Percentiles rank a stretch among this genome's conserved stretches.
Conservation (phyloP, 2,797 vertebrate species). For the Hozukius guyotensis region DNA sequence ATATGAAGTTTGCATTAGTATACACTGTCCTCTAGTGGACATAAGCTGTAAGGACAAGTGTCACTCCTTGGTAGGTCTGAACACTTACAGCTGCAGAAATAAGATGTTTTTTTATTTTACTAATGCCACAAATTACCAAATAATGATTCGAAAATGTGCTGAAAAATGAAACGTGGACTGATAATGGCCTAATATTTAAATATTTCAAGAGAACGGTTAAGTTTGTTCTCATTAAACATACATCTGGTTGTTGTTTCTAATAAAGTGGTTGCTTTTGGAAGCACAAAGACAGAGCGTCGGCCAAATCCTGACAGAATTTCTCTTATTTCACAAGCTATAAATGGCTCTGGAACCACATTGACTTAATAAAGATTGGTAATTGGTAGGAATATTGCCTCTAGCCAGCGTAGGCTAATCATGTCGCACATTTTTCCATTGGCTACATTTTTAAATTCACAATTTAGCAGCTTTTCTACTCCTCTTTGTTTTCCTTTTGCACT, state of each 20-base stretch:
- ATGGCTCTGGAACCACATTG: not conserved
- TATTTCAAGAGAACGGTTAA: not conserved
- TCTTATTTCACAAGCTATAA: not conserved
- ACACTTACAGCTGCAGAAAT: not conserved
- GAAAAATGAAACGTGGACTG: not conserved
- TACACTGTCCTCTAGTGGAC: conserved; percentile 52
- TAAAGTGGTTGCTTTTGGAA: not conserved
- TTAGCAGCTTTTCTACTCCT: not conserved
- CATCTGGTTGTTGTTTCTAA: conserved; percentile 9
- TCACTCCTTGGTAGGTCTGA: not conserved
- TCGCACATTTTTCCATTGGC: not conserved
- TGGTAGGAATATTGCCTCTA: not conserved
- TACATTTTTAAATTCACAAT: not conserved
- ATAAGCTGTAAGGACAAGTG: conserved; percentile 2
- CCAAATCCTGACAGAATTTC: not conserved
- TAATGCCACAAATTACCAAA: not conserved
- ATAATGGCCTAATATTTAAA: not conserved
- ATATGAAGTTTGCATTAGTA: not conserved
- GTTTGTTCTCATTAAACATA: not conserved
- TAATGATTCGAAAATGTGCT: not conserved
- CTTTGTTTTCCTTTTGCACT: not conserved
- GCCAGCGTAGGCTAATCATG: not conserved
- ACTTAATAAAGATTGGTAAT: not conserved
- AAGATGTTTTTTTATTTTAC: not conserved
- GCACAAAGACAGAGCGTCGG: not conserved